Percentiles rank a stretch among this genome's conserved stretches.
Conservation (phyloP, 2,797 vertebrate species). For the Argya squamiceps region DNA sequence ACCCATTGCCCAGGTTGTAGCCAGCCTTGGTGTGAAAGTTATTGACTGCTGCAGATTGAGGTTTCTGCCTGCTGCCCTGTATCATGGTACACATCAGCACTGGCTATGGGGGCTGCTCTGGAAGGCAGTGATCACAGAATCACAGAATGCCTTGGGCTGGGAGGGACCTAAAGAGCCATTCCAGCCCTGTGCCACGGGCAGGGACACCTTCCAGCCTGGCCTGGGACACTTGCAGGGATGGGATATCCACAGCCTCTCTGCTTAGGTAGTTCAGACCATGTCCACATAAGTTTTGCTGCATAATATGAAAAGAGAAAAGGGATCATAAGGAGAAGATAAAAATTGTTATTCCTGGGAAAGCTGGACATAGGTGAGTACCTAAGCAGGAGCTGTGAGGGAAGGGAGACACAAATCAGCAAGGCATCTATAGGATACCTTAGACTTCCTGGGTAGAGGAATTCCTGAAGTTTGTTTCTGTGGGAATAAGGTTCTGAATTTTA, state of each 20-base stretch:
- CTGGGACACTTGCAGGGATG: not conserved
- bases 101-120: not conserved
- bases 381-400: not conserved
- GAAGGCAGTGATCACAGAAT: not conserved
- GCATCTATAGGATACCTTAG: not conserved
- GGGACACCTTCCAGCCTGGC: not conserved
- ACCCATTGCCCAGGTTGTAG: not conserved
- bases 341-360: not conserved
- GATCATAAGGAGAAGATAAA: not conserved
- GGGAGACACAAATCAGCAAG: not conserved
- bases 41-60: not conserved
- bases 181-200: not conserved
- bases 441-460: not conserved
- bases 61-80: not conserved
- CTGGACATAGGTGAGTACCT: not conserved
- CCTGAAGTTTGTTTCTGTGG: not conserved
- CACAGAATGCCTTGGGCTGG: not conserved
- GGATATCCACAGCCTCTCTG: not conserved
- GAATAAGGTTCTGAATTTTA: not conserved
- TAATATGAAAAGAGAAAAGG: not conserved
- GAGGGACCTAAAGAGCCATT: not conserved
- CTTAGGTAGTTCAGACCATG: not conserved
- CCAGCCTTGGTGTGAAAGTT: not conserved
- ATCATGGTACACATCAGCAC: not conserved
- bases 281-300: accelerated